Percentiles rank a stretch among this genome's conserved stretches.
Conservation (phyloP, 2,113 vertebrate genomes). For the Chiloscyllium plagiosum region DNA sequence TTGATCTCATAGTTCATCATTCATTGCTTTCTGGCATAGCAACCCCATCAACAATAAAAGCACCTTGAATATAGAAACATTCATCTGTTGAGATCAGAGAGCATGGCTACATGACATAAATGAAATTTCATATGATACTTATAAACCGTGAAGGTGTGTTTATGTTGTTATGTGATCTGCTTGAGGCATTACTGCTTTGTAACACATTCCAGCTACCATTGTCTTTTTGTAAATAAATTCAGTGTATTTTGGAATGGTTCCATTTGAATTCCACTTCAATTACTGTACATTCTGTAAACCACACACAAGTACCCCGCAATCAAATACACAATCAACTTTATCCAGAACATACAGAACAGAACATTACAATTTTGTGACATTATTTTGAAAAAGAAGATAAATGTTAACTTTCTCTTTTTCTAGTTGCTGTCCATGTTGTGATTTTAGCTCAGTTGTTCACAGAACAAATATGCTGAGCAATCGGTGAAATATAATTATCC, state of each 20-base stretch:
- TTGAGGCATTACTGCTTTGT: neutral
- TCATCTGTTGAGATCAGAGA: neutral
- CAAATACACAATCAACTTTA: constrained; percentile 11
- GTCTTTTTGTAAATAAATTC: neutral
- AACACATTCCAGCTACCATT: neutral
- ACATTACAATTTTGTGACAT: constrained; percentile 21
- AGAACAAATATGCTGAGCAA: neutral
- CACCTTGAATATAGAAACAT: neutral
- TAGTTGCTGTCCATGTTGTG: neutral
- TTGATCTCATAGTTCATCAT: neutral
- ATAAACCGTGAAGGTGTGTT: neutral
- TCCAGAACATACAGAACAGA: constrained; percentile 12
- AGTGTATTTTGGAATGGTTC: constrained; percentile 10
- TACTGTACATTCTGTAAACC: neutral
- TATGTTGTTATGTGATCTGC: neutral
- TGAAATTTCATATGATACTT: neutral
- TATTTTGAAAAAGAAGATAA: constrained; percentile 1
- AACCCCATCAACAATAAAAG: neutral
- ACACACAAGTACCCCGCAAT: neutral
- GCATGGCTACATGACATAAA: neutral
- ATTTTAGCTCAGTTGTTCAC: neutral
- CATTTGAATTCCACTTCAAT: neutral
- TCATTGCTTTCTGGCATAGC: neutral
- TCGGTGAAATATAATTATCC: neutral
- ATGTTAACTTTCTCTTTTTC: constrained; percentile 21